phyloP scores from a whole-genome alignment of 2,888 invertebrate species.

The Acronicta alni region DNA sequence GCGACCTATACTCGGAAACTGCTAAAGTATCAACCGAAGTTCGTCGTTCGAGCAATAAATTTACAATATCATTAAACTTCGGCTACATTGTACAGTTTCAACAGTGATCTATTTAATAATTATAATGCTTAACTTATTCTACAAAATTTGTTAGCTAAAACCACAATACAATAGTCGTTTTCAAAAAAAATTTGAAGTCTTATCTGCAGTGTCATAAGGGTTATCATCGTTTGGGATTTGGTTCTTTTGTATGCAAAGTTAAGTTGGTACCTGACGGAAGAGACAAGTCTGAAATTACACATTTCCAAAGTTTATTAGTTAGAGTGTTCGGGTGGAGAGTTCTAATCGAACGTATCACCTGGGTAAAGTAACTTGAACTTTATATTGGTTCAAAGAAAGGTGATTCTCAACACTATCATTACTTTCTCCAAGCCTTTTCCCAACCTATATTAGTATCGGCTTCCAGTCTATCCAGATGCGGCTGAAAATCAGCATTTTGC shows the following conservation, averaged over 20 bases:
- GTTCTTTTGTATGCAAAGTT: constrained; percentile 14
- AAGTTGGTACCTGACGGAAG: constrained; percentile 47
- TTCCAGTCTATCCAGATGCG: too few relatives aligned
- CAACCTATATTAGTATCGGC: too few relatives aligned
- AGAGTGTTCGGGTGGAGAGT: constrained; percentile 48
- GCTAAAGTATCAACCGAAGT: constrained; percentile 36
- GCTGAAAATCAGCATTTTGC: too few relatives aligned
- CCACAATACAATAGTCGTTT: constrained; percentile 15
- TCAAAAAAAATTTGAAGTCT: not conserved
- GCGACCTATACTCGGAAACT: constrained; percentile 25
- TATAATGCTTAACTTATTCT: constrained; percentile 62
- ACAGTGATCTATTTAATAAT: constrained; percentile 61
- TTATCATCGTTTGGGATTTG: constrained; percentile 9
- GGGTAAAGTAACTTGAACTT: constrained; percentile 56
- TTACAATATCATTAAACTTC: constrained; percentile 58
- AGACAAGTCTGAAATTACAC: constrained; percentile 62
- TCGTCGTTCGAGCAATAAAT: constrained; percentile 51
- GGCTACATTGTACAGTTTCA: constrained; percentile 49
- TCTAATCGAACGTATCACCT: constrained; percentile 55
- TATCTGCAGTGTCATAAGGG: constrained; percentile 20
- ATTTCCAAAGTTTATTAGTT: constrained; percentile 65
- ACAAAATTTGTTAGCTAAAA: constrained; percentile 52
- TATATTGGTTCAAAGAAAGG: constrained; percentile 39
- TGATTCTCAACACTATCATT: too few relatives aligned
- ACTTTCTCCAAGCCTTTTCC: too few relatives aligned